Conservation (phyloP, 30 jellyfish, hydroid and myxozoan species). For the Cassiopea andromeda region DNA sequence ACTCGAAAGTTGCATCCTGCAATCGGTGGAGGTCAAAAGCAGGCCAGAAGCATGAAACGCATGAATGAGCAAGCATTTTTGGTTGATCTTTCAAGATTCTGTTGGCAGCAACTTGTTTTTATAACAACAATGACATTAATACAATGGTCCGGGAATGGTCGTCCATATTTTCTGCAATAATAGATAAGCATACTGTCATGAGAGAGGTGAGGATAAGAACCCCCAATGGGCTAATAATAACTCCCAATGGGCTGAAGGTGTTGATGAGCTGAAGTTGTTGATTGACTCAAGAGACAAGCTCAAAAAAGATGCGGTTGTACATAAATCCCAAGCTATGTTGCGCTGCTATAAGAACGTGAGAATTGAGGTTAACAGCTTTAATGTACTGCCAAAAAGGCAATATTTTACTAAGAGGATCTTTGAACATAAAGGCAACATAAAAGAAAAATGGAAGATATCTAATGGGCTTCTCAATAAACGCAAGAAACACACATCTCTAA, state of each 20-base stretch:
- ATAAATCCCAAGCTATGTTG: too few species aligned
- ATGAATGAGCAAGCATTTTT: not conserved
- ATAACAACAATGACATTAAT: not conserved
- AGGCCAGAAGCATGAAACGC: not conserved
- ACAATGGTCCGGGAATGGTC: not conserved
- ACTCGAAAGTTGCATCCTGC: constrained; percentile 4
- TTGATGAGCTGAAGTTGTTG: too few species aligned
- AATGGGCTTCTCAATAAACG: not conserved
- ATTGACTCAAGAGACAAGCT: too few species aligned
- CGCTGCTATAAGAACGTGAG: too few species aligned
- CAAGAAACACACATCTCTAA: not conserved
- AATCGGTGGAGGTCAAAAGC: not conserved
- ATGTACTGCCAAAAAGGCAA: not conserved
- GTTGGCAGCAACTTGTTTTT: not conserved
- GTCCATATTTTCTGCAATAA: not conserved
- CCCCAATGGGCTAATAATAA: not conserved
- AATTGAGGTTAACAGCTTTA: not conserved
- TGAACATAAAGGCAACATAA: not conserved
- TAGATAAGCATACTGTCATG: constrained; percentile 6
- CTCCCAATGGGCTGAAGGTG: not conserved
- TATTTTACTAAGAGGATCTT: not conserved
- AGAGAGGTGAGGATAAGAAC: not conserved
- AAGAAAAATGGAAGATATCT: not conserved
- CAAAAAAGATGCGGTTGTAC: too few species aligned
- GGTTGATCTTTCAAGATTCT: not conserved